Evolutionary conservation across 2,797 vertebrate genomes (phyloP).

Genomic region (Micromesistius poutassou): DNA sequence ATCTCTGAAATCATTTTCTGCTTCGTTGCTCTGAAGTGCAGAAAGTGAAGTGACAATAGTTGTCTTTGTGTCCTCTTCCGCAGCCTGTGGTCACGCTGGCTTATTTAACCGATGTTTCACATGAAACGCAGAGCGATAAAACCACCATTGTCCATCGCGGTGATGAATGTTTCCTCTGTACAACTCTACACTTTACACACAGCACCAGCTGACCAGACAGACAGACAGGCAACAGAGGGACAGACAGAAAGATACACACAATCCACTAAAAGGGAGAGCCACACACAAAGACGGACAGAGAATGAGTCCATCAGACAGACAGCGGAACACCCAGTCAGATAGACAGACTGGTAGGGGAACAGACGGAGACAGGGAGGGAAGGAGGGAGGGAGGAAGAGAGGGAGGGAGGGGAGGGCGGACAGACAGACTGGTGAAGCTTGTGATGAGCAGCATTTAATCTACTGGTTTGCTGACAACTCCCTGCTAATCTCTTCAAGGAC

Average conservation of each 20-base stretch:
- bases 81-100: background rate
- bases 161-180: background rate
- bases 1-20: conserved; percentile 32
- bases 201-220: too few relatives aligned
- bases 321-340: background rate
- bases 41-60: conserved; percentile 20
- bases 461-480: too few relatives aligned
- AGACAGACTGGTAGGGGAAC: background rate
- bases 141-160: too few relatives aligned
- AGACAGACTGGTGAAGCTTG: too few relatives aligned
- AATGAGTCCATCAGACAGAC: background rate
- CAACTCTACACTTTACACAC: background rate
- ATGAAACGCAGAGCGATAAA: background rate
- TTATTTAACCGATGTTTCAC: background rate
- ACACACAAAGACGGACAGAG: background rate
- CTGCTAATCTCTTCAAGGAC: background rate
- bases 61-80: background rate
- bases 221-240: too few relatives aligned
- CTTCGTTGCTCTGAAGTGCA: conserved; percentile 18
- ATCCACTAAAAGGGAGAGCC: background rate
- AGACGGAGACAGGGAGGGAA: too few relatives aligned
- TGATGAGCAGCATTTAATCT: too few relatives aligned
- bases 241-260: too few relatives aligned
- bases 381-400: too few relatives aligned
- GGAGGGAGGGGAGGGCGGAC: too few relatives aligned